phyloP scores from a whole-genome alignment of 1,140 invertebrate species.

The Rhagoletis zephyria region DNA sequence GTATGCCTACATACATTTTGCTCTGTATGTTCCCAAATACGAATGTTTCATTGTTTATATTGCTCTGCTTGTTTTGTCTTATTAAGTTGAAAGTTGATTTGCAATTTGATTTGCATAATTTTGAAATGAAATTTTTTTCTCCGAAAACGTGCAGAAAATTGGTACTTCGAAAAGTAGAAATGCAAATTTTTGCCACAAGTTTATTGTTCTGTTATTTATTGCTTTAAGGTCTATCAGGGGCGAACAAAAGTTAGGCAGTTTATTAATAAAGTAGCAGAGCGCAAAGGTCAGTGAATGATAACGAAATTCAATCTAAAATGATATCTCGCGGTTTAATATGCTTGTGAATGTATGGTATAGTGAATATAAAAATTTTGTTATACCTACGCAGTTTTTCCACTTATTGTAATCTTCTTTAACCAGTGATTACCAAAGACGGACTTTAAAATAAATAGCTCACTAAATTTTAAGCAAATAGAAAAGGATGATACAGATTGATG shows the following conservation, averaged over 20 bases:
- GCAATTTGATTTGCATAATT: slow-evolving; percentile 35
- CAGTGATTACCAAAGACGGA: no score
- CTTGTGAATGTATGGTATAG: no score
- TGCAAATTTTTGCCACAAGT: slow-evolving; percentile 6
- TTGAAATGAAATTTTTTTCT: not conserved
- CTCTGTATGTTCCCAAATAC: not conserved
- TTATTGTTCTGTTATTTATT: slow-evolving; percentile 26
- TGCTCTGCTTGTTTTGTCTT: slow-evolving; percentile 1
- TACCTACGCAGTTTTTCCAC: no score
- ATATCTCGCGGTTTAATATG: no score
- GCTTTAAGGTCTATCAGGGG: no score
- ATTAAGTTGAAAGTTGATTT: slow-evolving; percentile 51
- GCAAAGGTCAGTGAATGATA: not conserved
- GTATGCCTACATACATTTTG: not conserved
- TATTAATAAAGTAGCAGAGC: not conserved
- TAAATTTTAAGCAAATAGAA: no score
- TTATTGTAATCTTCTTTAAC: no score
- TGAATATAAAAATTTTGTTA: no score
- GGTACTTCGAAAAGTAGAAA: not conserved
- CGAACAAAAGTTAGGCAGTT: not conserved
- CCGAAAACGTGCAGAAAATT: not conserved
- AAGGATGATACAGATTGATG: no score
- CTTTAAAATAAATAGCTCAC: no score
- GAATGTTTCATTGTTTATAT: not conserved
- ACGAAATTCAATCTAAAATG: not conserved